phyloP scores from a whole-genome alignment of 2,888 invertebrate species.

The Mythimna lalbum region DNA sequence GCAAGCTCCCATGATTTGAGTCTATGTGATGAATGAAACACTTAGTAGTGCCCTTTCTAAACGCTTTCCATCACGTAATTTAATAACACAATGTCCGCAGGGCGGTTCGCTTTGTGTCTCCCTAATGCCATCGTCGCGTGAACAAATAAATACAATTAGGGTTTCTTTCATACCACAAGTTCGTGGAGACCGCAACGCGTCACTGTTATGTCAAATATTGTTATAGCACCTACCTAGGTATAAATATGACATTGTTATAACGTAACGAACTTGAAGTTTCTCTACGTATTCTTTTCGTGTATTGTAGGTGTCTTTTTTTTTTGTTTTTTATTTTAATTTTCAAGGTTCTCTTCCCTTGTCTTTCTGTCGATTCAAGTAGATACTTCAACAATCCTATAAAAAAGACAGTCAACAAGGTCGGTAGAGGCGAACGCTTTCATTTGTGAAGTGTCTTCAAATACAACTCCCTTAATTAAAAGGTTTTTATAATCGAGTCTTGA shows the following conservation, averaged over 20 bases:
- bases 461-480: neutral
- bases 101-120: constrained; percentile 52
- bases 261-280: constrained; percentile 10
- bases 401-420: neutral
- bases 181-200: constrained; percentile 27
- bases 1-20: constrained; percentile 44
- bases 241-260: neutral
- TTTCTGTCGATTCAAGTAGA: neutral
- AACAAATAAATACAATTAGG: constrained; percentile 60
- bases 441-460: constrained; percentile 11
- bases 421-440: neutral
- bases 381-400: neutral
- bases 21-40: constrained; percentile 58
- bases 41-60: constrained; percentile 47
- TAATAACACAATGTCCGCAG: constrained; percentile 54
- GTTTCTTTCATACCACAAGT: constrained; percentile 36
- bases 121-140: constrained; percentile 54
- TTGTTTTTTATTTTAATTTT: neutral
- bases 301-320: neutral
- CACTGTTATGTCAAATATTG: constrained; percentile 45
- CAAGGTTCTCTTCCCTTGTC: neutral
- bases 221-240: neutral
- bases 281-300: neutral
- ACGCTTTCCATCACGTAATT: constrained; percentile 55
- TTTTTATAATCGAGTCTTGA: neutral